These are phyloP conservation scores for Sapajus apella DNA, from an alignment of 2,113 vertebrate species.

Conservation along the genomic window DNA sequence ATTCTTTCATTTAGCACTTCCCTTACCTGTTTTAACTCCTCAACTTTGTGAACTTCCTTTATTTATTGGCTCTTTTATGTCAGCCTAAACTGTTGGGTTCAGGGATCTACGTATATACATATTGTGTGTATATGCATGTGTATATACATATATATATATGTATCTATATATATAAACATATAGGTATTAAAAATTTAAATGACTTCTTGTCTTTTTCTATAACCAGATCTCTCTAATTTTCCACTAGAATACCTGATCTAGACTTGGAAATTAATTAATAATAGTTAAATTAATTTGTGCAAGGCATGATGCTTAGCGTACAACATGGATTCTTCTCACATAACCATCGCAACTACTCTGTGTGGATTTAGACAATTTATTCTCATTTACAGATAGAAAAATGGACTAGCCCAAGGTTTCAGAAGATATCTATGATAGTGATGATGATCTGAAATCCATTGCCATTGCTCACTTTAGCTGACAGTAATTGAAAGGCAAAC, in stretches of 20 bases:
- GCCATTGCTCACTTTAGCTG: not conserved
- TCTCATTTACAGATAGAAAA: not conserved
- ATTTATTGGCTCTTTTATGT: not conserved
- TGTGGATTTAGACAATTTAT: not conserved
- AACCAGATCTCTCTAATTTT: not conserved
- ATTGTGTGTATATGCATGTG: not conserved
- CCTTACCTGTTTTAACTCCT: not conserved
- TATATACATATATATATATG: not conserved
- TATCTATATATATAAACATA: not conserved
- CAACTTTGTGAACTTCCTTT: not conserved
- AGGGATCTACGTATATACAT: not conserved
- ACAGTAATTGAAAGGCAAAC: not conserved
- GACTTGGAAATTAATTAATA: conserved; percentile 9
- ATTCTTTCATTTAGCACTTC: not conserved
- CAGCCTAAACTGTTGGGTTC: not conserved
- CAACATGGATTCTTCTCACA: not conserved
- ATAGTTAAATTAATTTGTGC: not conserved
- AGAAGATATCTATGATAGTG: not conserved
- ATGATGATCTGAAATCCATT: not conserved
- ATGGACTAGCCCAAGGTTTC: not conserved
- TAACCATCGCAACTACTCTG: not conserved
- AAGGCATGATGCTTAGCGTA: not conserved
- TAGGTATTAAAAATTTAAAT: not conserved
- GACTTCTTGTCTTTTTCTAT: not conserved
- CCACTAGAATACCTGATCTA: not conserved